These are phyloP conservation scores for Cygnus olor DNA, from an alignment of 2,797 vertebrate genomes.

Conservation along the genomic window DNA sequence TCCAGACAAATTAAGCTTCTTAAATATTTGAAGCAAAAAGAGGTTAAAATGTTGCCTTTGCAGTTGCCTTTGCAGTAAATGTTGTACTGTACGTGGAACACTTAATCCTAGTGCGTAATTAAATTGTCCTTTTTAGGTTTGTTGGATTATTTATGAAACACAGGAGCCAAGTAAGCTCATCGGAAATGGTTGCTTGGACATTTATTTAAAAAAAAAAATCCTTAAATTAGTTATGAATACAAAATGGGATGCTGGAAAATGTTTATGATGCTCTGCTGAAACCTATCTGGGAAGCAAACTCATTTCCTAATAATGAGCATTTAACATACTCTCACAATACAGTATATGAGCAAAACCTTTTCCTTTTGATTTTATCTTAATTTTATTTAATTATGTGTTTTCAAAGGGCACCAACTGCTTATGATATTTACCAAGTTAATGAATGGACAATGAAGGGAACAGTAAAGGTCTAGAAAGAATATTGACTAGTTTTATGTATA, in stretches of 20 bases:
- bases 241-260: slow-evolving; percentile 62
- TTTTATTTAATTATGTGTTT: slow-evolving; percentile 43
- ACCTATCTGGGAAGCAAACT: slow-evolving; percentile 60
- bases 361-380: slow-evolving; percentile 40
- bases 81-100: slow-evolving; percentile 74
- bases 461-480: slow-evolving; percentile 52
- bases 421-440: slow-evolving; percentile 58
- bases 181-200: slow-evolving; percentile 59
- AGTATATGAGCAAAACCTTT: slow-evolving; percentile 45
- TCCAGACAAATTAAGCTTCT: slow-evolving; percentile 55
- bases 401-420: slow-evolving; percentile 44
- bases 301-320: slow-evolving; percentile 53
- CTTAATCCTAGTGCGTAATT: slow-evolving; percentile 72
- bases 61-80: slow-evolving; percentile 81
- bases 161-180: slow-evolving; percentile 48
- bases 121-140: slow-evolving; percentile 65
- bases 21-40: slow-evolving; percentile 61
- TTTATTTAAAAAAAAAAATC: slow-evolving; percentile 53
- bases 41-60: slow-evolving; percentile 79
- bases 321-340: slow-evolving; percentile 51
- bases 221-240: slow-evolving; percentile 63
- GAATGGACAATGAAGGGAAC: slow-evolving; percentile 29
- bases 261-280: slow-evolving; percentile 61
- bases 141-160: slow-evolving; percentile 66
- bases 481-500: slow-evolving; percentile 57